Evolutionary conservation across 1,140 invertebrate species (phyloP), one percentile per base, ranked within the genome.

Genomic region (Conopomorpha cramerella): DNA sequence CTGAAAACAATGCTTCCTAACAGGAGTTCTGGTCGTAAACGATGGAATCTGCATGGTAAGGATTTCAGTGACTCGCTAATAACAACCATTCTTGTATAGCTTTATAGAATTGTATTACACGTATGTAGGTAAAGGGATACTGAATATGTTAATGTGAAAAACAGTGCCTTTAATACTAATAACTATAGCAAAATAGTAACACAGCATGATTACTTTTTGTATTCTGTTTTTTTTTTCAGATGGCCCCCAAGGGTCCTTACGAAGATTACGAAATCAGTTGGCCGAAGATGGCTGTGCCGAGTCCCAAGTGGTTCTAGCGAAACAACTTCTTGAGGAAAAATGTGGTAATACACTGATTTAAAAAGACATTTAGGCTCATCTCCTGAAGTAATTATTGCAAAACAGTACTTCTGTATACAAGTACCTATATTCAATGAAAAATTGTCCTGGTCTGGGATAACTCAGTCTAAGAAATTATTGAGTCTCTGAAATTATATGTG

Each of bases 201-300:
- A 23, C 10, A 23, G 4, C 10, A 6, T 23, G 19, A 23, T 23
- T 23, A 23, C 10, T 23, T 23, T 23, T 4, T 23, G 19, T 37
- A 46, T 40, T 38, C 39, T 37, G 25, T 51, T 47, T 25, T 43
- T 63, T 67, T 27, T 41, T 71, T 47, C 70, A 86, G 86, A 86
- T 80, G 83, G 84, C 44, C 82, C 84, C 38, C 72, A 81, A 66
- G 82, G 83, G 23, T 86, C 85, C 30, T 63, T 88, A 25, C 80
- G 83, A 55, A 72, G 86, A 36, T 70, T 90, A 36, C 74, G 88
- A 16, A 87, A 83, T 45, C 86, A 88, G 50, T 52, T 91, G 23
- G 89, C 89, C 2, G 87, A 89, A 52, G 89, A 91, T 64, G 89
- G 89, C 11, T 91, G 88, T 74, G 85, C 88, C 1, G 89, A 90